Evolutionary conservation across 2,113 vertebrate genomes (phyloP).

Genomic region (Thunnus thynnus): DNA sequence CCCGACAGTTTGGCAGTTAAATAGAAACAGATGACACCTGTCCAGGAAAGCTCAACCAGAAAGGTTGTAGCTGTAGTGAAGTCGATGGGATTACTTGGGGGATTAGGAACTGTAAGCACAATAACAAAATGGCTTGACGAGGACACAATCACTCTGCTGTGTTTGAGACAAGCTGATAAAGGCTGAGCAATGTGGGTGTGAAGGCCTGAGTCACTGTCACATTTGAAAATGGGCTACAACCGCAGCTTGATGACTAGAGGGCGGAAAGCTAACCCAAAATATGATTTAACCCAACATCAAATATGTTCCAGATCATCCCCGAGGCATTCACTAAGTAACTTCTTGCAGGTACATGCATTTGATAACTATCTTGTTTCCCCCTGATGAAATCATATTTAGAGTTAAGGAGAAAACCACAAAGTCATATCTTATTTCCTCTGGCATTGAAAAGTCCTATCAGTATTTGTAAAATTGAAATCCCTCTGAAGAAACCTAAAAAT

Average conservation of each 20-base stretch:
- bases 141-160: conserved; percentile 74
- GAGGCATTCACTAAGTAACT: too few relatives aligned
- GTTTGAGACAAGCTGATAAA: conserved; percentile 76
- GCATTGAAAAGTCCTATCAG: conserved; percentile 15
- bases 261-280: conserved; percentile 16
- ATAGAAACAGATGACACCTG: conserved; percentile 67
- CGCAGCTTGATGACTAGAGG: conserved; percentile 44
- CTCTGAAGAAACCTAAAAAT: conserved; percentile 52
- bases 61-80: conserved; percentile 61
- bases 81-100: conserved; percentile 80
- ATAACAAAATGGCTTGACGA: conserved; percentile 78
- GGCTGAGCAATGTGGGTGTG: conserved; percentile 14
- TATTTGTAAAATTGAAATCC: conserved; percentile 54
- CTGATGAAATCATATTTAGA: not conserved
- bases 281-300: conserved; percentile 16
- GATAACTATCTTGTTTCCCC: not conserved
- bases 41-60: conserved; percentile 60
- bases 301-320: not conserved
- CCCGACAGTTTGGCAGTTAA: conserved; percentile 49
- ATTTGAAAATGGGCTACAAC: conserved; percentile 26
- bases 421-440: conserved; percentile 20
- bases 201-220: conserved; percentile 35
- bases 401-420: conserved; percentile 1
- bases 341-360: not conserved
- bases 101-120: conserved; percentile 81